Evolutionary conservation across 2,888 invertebrate genomes (phyloP).

Genomic region (Lithophane leautieri): DNA sequence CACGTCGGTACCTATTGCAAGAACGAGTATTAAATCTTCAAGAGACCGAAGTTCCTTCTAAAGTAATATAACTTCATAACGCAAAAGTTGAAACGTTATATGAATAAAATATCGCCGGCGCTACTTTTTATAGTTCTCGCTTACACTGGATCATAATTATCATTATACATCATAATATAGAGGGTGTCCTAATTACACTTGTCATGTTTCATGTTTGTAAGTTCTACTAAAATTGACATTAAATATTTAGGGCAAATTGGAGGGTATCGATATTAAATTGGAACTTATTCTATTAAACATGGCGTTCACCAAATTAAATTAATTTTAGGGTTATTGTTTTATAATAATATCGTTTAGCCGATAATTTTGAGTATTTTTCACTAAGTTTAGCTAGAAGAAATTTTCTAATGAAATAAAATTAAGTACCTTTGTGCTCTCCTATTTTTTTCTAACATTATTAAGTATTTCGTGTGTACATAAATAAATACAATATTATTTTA

Average conservation of each 20-base stretch:
- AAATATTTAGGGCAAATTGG: constrained; percentile 18
- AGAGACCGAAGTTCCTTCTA: constrained; percentile 10
- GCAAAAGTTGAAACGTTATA: constrained; percentile 38
- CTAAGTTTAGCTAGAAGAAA: too few relatives aligned
- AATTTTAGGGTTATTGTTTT: too few relatives aligned
- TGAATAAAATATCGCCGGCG: constrained; percentile 56
- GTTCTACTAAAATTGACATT: neutral
- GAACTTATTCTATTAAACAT: too few relatives aligned
- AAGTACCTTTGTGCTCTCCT: too few relatives aligned
- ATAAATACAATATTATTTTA: too few relatives aligned
- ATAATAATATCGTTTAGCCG: too few relatives aligned
- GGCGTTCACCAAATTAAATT: too few relatives aligned
- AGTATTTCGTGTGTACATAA: too few relatives aligned
- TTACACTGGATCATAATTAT: constrained; percentile 10
- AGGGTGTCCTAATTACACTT: neutral
- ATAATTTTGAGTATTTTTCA: too few relatives aligned
- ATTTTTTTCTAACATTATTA: too few relatives aligned
- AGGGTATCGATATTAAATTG: neutral
- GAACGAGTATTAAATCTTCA: constrained; percentile 20
- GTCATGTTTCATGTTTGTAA: neutral
- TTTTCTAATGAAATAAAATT: too few relatives aligned
- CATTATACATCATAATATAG: neutral
- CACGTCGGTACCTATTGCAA: constrained; percentile 24
- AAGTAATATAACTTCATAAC: constrained; percentile 45
- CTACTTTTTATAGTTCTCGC: constrained; percentile 18